phyloP scores from a whole-genome alignment of 2,888 invertebrate genomes.

The Aporophyla lueneburgensis region DNA sequence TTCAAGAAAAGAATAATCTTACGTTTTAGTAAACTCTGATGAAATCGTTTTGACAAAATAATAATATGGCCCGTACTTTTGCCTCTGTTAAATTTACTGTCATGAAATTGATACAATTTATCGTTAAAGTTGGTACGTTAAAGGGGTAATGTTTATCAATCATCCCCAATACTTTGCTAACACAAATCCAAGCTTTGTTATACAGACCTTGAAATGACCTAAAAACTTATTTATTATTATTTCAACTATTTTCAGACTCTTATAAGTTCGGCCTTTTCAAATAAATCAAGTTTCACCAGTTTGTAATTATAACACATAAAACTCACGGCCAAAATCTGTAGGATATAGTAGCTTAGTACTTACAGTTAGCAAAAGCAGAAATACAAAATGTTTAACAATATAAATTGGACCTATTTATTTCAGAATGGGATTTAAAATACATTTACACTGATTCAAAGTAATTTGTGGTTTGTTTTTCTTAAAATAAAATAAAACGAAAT shows the following conservation, averaged over 20 bases:
- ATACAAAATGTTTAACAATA: not conserved
- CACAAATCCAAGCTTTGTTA: not conserved
- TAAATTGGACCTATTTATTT: slow-evolving; percentile 12
- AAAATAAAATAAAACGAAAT: not conserved
- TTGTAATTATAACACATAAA: not conserved
- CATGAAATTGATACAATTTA: not conserved
- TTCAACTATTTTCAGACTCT: slow-evolving; percentile 6
- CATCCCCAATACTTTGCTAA: not conserved
- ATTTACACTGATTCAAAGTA: not conserved
- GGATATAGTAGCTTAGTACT: slow-evolving; percentile 11
- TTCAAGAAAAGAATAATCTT: not conserved
- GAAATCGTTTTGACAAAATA: not conserved
- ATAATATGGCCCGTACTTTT: not conserved
- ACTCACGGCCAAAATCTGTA: not conserved
- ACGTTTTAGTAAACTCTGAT: not conserved
- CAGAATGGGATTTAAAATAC: not conserved
- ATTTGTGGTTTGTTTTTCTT: slow-evolving; percentile 10
- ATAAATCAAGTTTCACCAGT: slow-evolving; percentile 15
- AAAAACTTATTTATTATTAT: not conserved
- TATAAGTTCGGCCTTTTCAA: slow-evolving; percentile 1
- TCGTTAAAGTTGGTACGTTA: not conserved
- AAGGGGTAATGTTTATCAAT: not conserved
- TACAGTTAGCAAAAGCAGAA: not conserved
- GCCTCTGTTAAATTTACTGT: not conserved
- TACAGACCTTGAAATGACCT: too few species aligned